Percentiles rank a stretch among this genome's conserved stretches.
phyloP scores from a whole-genome alignment of 1,140 invertebrate species.

The Lineus longissimus region DNA sequence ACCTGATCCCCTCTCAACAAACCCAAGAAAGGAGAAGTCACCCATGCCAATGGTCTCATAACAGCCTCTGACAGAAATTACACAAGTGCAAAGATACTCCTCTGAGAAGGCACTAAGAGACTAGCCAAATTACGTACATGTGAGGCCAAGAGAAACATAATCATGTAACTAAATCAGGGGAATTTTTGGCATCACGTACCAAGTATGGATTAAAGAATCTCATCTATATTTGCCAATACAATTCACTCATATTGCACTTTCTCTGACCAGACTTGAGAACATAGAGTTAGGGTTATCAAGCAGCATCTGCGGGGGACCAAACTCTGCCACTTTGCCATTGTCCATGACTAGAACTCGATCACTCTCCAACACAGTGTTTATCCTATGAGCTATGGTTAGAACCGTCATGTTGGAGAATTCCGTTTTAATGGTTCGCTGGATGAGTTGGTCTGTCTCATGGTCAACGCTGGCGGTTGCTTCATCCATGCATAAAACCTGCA shows the following conservation, averaged over 20 bases:
- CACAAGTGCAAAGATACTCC: too few species aligned
- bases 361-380: constrained; percentile 57
- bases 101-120: too few species aligned
- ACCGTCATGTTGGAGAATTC: constrained; percentile 52
- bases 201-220: too few species aligned
- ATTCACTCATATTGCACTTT: not conserved
- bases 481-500: constrained; percentile 71
- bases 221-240: too few species aligned
- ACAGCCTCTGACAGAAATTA: too few species aligned
- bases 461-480: constrained; percentile 55
- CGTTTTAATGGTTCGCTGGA: constrained; percentile 51
- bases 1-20: too few species aligned
- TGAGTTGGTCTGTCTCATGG: constrained; percentile 53
- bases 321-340: constrained; percentile 71
- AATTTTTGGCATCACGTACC: too few species aligned
- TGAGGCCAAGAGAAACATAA: too few species aligned
- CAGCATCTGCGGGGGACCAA: constrained; percentile 66
- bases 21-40: too few species aligned
- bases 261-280: constrained; percentile 39
- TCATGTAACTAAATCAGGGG: too few species aligned
- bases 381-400: constrained; percentile 55
- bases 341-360: constrained; percentile 71
- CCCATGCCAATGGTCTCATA: too few species aligned
- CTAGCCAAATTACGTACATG: too few species aligned
- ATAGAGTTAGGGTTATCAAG: constrained; percentile 55